A percentile compares a stretch with the other conserved stretches of the same genome.
Evolutionary conservation across 2,113 vertebrate species (phyloP).

Genomic region (rat (Rattus norvegicus)): GRCr8 NC_086037.1:66977501-66978000

Average conservation of each 20-base stretch:
- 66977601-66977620: too few relatives aligned
- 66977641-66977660: not conserved
- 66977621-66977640: not conserved
- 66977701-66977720: not conserved
- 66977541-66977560: too few relatives aligned
- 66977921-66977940: not conserved
- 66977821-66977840: not conserved
- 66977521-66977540: too few relatives aligned
- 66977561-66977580: too few relatives aligned
- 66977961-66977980: not conserved
- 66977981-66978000: not conserved
- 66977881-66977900: not conserved
- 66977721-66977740: too few relatives aligned
- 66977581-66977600: too few relatives aligned
- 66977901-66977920: not conserved
- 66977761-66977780: not conserved
- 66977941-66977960: not conserved
- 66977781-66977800: not conserved
- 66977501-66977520: too few relatives aligned
- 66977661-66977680: not conserved
- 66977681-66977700: not conserved
- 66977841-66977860: not conserved
- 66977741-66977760: not conserved
- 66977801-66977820: not conserved
- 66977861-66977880: too few relatives aligned